A percentile compares a stretch with the other conserved stretches of the same genome.
Conservation (phyloP, 2,113 vertebrate genomes). For the Pygoscelis antarcticus region DNA sequence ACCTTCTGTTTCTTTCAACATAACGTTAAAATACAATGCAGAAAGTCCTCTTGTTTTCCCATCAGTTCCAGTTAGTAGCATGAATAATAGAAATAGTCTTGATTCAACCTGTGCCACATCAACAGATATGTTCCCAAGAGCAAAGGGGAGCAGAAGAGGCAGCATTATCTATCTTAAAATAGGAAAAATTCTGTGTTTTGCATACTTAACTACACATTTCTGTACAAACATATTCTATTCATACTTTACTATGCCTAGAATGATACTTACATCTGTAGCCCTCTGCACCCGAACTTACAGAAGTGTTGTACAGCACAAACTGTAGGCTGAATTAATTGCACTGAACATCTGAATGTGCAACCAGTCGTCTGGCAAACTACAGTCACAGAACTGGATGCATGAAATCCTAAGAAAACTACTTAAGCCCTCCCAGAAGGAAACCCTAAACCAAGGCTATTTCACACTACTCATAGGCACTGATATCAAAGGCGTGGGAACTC, state of each 20-base stretch:
- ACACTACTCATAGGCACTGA: background rate
- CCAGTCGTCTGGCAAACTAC: background rate
- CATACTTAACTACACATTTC: background rate
- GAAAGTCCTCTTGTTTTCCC: background rate
- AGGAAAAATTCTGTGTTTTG: background rate
- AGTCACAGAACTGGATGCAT: background rate
- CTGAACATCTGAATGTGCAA: background rate
- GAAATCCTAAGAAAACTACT: background rate
- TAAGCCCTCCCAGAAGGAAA: background rate
- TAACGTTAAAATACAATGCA: background rate
- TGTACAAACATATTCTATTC: background rate
- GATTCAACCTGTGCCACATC: background rate
- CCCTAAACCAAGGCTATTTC: background rate
- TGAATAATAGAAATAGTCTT: background rate
- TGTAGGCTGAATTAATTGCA: background rate
- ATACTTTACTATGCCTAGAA: background rate
- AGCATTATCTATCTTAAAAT: background rate
- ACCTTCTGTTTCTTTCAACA: background rate
- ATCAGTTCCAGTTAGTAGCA: background rate
- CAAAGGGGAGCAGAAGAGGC: background rate
- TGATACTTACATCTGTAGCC: background rate
- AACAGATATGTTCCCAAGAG: background rate
- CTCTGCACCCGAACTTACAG: background rate
- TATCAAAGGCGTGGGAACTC: background rate
- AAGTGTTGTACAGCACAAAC: background rate